phyloP scores from a whole-genome alignment of 2,113 vertebrate species.

The Parotia lawesii region DNA sequence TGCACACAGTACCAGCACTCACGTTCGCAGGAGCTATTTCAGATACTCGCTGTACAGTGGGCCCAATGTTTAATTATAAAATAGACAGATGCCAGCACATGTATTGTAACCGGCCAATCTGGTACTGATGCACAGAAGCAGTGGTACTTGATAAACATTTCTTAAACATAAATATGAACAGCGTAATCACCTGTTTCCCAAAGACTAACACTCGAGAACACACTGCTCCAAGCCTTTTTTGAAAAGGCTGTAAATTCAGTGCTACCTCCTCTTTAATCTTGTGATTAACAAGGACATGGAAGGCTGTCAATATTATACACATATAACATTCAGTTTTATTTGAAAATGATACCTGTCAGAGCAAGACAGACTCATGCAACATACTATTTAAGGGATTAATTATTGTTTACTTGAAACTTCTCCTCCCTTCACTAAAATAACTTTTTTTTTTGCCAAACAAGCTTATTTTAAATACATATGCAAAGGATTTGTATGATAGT shows the following conservation, averaged over 20 bases:
- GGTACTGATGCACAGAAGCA: neutral
- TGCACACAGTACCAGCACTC: neutral
- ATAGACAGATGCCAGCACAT: neutral
- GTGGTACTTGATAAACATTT: neutral
- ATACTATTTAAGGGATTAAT: neutral
- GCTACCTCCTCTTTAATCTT: neutral
- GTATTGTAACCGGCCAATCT: neutral
- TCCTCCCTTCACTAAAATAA: neutral
- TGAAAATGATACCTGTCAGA: neutral
- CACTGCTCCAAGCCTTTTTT: neutral
- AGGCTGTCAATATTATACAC: neutral
- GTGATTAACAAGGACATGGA: neutral
- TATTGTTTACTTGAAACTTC: neutral
- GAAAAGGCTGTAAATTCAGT: slow-evolving; percentile 13
- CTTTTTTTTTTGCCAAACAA: neutral
- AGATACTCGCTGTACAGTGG: neutral
- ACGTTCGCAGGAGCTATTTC: neutral
- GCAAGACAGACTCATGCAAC: neutral
- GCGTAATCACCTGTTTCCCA: slow-evolving; percentile 16
- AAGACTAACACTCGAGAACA: slow-evolving; percentile 21
- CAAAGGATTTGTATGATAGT: neutral
- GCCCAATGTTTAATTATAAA: neutral
- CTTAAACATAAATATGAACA: slow-evolving; percentile 48
- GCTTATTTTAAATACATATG: neutral
- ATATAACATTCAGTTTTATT: neutral